Evolutionary conservation across 2,797 vertebrate species (phyloP), one percentile per base, ranked within the genome.

Genomic region (Yasuhikotakia modesta): DNA sequence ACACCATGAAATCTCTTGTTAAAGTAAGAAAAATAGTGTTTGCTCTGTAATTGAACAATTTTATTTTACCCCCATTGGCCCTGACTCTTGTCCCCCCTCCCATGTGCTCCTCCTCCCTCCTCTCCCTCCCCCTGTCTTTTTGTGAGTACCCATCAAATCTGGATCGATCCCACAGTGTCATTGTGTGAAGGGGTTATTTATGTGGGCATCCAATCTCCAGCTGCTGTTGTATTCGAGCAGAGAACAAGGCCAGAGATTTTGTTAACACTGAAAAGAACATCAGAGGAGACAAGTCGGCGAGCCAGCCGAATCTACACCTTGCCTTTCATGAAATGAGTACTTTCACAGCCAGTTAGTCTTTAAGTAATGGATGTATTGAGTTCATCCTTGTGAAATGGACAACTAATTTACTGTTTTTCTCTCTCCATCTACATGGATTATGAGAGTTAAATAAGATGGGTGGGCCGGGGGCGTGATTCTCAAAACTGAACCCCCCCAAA

Each of bases 1-100:
- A 83, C 93, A 96, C 95, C 97, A 94, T 98, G 96, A 98, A 98
- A 99, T 99, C 96, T 96, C 96, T 97, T 96, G 96, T 98, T 98
- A 99, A 95, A 97, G 95, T 96, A 95, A 97, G 95, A 98, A 95
- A 97, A 98, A 98, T 97, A 94, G 96, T 96, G 96, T 96, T 96
- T 92, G 91, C 95, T 95, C 95, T 94, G 96, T 97, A 97, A 98
- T 98, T 98, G 95, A 97, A 99, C 96, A 96, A 95, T 97, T 98
- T 96, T 95, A 95, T 94, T 94, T 95, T 95, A 85, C 92, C 89
- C 90, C 87, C 85, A 88, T 75, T 86, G 87, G 84, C 65, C 85
- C 86, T 78, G 12, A 24, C 81, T 10, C 35, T 73, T 76, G 55
- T 74, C 17, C 85, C 85, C 80, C 57, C 80, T 70, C 70, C 84